Evolutionary conservation across 2,113 vertebrate genomes (phyloP).

Genomic region (Sigmodon hispidus): DNA sequence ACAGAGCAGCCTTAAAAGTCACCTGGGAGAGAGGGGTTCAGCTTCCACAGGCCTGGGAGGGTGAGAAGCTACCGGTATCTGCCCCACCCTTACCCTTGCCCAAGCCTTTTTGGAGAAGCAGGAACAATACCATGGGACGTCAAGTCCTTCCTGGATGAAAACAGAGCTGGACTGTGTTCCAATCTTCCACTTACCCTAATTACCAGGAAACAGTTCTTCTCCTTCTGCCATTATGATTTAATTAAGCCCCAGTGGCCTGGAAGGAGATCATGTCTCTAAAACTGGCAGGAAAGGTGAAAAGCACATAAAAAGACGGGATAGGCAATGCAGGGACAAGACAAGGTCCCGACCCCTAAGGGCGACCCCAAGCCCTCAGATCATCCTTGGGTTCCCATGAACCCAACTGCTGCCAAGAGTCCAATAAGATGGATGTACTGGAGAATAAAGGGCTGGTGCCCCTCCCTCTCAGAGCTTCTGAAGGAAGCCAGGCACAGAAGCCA

Average conservation of each 20-base stretch:
- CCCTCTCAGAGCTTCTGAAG: background rate
- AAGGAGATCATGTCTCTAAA: background rate
- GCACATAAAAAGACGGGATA: fast-evolving
- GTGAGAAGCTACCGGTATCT: too few species aligned
- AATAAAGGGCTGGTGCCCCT: fast-evolving
- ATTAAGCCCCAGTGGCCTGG: background rate
- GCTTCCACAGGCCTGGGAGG: fast-evolving
- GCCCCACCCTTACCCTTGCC: background rate
- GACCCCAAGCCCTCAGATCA: too few species aligned
- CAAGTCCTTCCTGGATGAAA: background rate
- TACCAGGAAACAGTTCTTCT: slow-evolving; percentile 45
- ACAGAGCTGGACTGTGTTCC: background rate
- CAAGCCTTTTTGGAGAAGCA: too few species aligned
- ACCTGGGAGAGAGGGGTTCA: background rate
- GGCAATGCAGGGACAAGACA: background rate
- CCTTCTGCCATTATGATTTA: background rate
- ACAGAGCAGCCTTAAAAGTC: background rate
- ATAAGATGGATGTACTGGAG: background rate
- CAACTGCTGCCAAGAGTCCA: fast-evolving
- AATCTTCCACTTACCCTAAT: slow-evolving; percentile 32
- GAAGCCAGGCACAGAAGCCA: fast-evolving
- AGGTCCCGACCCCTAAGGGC: background rate
- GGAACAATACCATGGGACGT: background rate
- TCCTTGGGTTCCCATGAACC: background rate
- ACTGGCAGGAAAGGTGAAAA: background rate